Percentiles rank a stretch among this genome's conserved stretches.
These are phyloP conservation scores for Desmophyllum pertusum DNA, from an alignment of 92 coral and sea anemone species.

Conservation along the genomic window DNA sequence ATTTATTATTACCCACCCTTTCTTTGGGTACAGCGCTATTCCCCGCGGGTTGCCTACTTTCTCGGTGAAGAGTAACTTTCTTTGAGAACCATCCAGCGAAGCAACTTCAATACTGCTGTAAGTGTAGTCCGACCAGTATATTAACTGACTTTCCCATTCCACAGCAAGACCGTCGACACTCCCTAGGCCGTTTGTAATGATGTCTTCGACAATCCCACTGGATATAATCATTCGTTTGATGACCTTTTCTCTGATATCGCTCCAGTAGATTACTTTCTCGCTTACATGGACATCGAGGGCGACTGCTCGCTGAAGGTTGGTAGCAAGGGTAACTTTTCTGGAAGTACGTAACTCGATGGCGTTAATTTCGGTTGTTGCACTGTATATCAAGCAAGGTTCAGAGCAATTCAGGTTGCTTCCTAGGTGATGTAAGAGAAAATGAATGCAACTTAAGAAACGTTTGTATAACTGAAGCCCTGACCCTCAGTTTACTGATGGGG, in stretches of 20 bases:
- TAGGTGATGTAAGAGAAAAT: neutral
- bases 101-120: constrained; percentile 71
- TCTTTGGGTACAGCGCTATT: constrained; percentile 69
- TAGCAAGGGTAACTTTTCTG: neutral
- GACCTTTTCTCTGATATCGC: neutral
- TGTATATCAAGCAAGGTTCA: constrained; percentile 31
- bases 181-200: constrained; percentile 29
- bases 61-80: constrained; percentile 45
- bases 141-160: constrained; percentile 70
- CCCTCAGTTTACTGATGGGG: too few relatives aligned
- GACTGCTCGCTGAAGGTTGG: constrained; percentile 10
- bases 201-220: neutral
- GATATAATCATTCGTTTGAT: constrained; percentile 21
- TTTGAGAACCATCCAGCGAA: constrained; percentile 54
- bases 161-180: constrained; percentile 72
- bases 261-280: constrained; percentile 32
- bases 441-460: neutral
- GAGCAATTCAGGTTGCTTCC: constrained; percentile 10
- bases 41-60: constrained; percentile 54
- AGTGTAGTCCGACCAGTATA: constrained; percentile 74
- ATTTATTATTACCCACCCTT: constrained; percentile 70
- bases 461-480: too few relatives aligned
- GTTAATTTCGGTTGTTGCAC: constrained; percentile 1
- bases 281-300: constrained; percentile 25
- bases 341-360: constrained; percentile 19